Conservation (phyloP, 2,888 invertebrate genomes). For the Selenia dentaria region DNA sequence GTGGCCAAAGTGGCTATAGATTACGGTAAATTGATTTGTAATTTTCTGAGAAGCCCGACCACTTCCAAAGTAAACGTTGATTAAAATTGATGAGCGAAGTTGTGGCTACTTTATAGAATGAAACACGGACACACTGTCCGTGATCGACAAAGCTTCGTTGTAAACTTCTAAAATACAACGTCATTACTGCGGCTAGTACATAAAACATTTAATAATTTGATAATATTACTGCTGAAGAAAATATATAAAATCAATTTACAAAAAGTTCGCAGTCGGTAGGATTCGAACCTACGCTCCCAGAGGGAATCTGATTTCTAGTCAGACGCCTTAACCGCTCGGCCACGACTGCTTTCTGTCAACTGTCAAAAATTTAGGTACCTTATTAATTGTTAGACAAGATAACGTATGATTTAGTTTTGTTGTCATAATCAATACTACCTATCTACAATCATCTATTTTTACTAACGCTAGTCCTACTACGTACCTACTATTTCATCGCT, state of each 20-base stretch:
- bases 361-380: too few relatives aligned
- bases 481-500: too few relatives aligned
- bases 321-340: constrained; percentile 95
- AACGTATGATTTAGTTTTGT: too few relatives aligned
- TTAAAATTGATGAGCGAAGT: constrained; percentile 54
- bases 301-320: constrained; percentile 95
- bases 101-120: constrained; percentile 32
- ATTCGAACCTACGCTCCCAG: constrained; percentile 96
- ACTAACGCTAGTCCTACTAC: too few relatives aligned
- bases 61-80: constrained; percentile 42
- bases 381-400: too few relatives aligned
- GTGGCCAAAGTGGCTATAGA: constrained; percentile 33
- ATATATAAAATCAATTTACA: too few relatives aligned
- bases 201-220: too few relatives aligned
- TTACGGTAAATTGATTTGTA: constrained; percentile 37
- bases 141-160: constrained; percentile 20
- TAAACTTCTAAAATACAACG: too few relatives aligned
- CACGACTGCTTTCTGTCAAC: constrained; percentile 93
- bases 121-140: constrained; percentile 29
- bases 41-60: constrained; percentile 31
- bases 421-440: too few relatives aligned
- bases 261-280: constrained; percentile 90
- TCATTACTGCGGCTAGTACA: too few relatives aligned
- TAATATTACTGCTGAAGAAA: too few relatives aligned
- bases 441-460: too few relatives aligned